Base-by-base conservation (phyloP, 2,888 invertebrate species). In the Eupithecia tripunctaria region DNA sequence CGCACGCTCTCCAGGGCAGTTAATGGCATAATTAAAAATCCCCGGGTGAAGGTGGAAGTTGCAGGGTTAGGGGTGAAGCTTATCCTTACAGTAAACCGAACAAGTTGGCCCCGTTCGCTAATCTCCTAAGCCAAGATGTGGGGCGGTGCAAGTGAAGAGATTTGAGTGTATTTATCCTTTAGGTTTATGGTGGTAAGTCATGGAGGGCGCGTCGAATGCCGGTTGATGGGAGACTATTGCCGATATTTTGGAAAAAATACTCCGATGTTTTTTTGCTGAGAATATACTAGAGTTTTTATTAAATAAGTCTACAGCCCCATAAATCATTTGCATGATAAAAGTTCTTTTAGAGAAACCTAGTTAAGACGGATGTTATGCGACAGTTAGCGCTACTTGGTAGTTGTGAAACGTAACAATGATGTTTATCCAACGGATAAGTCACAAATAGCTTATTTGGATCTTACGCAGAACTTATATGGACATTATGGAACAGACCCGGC, bases 1-100 rank as follows among this genome's bases (percentile, higher is more conserved):
- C 88, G 89, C 91, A 90, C 89, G 88, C 88, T 87, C 87, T 82
- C 82, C 80, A 84, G 88, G 85, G 84, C 85, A 88, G 87, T 91
- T 91, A 92, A 92, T 90, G 89, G 89, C 85, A 89, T 91, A 89
- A 90, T 90, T 91, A 91, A 90, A 91, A 91, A 90, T 88, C 84
- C 88, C 85, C 86, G 84, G 87, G 84, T 85, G 83, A 85, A 89
- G 88, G 86, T 85, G 84, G 76, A 78, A 78, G 79, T 79, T 78
- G 76, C 77, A 72, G 80, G 79, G 79, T 77, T 79, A 78, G 78
- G 78, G 79, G 78, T 71, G 81, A 83, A 84, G 88, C 89, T 91
- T 91, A 91, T 88, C 87, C 89, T 86, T 86, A 86, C 86, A 89
- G 89, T 89, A 88, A 88, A 89, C 89, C 86, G 88, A 89, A 89